phyloP scores from a whole-genome alignment of 2,797 vertebrate genomes.

The Miichthys miiuy region DNA sequence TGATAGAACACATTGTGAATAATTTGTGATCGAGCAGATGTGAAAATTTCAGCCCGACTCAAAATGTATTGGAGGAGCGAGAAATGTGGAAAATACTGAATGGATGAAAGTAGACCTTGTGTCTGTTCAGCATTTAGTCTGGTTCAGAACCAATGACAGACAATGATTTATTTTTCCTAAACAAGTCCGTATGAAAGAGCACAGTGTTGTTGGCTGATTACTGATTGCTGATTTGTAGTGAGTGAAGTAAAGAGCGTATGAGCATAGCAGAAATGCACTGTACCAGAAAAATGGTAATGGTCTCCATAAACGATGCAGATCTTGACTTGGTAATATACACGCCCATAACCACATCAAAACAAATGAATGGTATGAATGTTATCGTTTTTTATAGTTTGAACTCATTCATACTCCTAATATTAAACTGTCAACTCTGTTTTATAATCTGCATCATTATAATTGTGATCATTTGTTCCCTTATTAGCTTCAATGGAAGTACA shows the following conservation, averaged over 20 bases:
- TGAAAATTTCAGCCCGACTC: neutral
- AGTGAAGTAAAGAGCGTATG: neutral
- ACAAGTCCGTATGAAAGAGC: neutral
- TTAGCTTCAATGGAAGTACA: constrained; percentile 37
- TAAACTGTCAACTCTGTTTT: constrained; percentile 28
- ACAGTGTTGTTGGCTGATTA: neutral
- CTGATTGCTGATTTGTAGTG: neutral
- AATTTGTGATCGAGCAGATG: neutral
- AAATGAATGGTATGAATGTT: constrained; percentile 13
- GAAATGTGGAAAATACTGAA: neutral
- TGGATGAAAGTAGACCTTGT: neutral
- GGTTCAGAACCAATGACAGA: neutral
- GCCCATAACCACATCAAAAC: constrained; percentile 22
- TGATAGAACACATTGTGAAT: neutral
- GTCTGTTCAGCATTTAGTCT: constrained; percentile 7
- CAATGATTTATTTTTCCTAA: neutral
- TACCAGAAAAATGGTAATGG: constrained; percentile 18
- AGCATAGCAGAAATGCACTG: neutral
- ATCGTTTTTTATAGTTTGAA: constrained; percentile 6
- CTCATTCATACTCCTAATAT: constrained; percentile 15
- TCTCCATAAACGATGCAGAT: constrained; percentile 8
- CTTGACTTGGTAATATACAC: constrained; percentile 5
- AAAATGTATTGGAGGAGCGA: too few species aligned
- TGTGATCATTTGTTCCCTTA: constrained; percentile 33
- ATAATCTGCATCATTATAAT: constrained; percentile 25